Base-by-base conservation (phyloP, 2,797 vertebrate species). In the Thalassophryne amazonica region DNA sequence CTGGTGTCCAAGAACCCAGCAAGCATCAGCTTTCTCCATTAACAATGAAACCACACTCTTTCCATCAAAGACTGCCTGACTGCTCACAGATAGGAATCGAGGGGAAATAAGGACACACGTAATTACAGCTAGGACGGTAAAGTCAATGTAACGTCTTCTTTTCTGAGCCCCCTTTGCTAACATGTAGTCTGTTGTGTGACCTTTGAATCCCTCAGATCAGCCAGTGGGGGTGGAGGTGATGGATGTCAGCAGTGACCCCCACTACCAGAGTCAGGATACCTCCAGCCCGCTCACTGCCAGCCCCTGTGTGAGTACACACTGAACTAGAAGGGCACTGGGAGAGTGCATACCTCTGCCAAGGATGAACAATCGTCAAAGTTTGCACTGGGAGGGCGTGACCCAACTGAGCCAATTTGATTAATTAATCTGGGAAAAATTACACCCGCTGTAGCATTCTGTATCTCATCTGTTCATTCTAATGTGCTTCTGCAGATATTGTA, bases 251-350 rank as follows among this genome's bases (percentile, higher is more conserved):
- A 94, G 92, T 69, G 93, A 94, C 62, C 92, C 91, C 56, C 92
- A 89, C 75, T 93, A 91, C 80, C 91, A 93, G 88, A 93, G 90
- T 77, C 93, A 93, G 82, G 92, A 93, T 22, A 92, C 93, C 60
- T 91, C 92, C 53, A 92, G 91, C 49, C 90, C 76, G 0, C 90
- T 92, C 76, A 92, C 93, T 88, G 94, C 93, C 86, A 94, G 92
- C 77, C 81, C 89, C 75, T 90, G 92, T 19, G 94, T 89, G 69
- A 86, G 85, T 83, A 34, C 58, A 60, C 28, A 15, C n/a, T n/a
- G n/a, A n/a, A n/a, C n/a, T n/a, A n/a, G n/a, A n/a, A n/a, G n/a
- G n/a, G n/a, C n/a, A n/a, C n/a, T n/a, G n/a, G n/a, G n/a, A n/a
- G n/a, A n/a, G n/a, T n/a, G n/a, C n/a, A n/a, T n/a, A n/a, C n/a